These are phyloP conservation scores for Synaphobranchus kaupii DNA, from an alignment of 2,797 vertebrate species.

Conservation along the genomic window DNA sequence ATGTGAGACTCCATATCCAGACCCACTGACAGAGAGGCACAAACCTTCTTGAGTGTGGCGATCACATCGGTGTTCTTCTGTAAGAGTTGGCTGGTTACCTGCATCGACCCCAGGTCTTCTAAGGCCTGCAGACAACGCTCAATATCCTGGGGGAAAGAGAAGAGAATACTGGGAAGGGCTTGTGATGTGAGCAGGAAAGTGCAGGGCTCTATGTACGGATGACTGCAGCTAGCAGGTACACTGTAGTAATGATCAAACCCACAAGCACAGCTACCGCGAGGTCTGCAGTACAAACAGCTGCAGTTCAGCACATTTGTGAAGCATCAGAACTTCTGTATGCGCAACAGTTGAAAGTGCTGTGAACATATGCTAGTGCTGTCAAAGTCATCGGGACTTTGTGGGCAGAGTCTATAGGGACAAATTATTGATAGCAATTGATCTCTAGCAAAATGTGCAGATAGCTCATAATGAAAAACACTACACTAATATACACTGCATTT, in stretches of 20 bases:
- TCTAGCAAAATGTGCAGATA: too few relatives aligned
- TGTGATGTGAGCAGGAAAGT: not conserved
- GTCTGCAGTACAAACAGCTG: not conserved
- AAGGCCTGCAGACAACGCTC: conserved; percentile 89
- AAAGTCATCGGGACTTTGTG: not conserved
- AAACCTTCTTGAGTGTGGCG: conserved; percentile 93
- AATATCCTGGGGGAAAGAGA: conserved; percentile 79
- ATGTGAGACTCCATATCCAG: not conserved
- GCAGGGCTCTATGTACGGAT: too few relatives aligned
- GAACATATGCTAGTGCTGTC: not conserved
- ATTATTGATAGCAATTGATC: too few relatives aligned
- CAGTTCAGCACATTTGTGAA: too few relatives aligned
- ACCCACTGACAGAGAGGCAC: not conserved
- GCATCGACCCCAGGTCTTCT: conserved; percentile 85
- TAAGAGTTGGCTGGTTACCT: conserved; percentile 93
- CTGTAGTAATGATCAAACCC: not conserved
- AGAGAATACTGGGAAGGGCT: not conserved
- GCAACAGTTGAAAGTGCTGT: not conserved
- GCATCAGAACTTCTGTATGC: not conserved
- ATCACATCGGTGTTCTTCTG: conserved; percentile 96
- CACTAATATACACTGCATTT: too few relatives aligned
- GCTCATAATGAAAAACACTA: too few relatives aligned
- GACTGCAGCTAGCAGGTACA: too few relatives aligned
- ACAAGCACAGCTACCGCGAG: not conserved
- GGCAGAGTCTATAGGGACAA: not conserved